Percentiles rank a stretch among this genome's conserved stretches.
Evolutionary conservation across 2,113 vertebrate genomes (phyloP).

Genomic region (Beaufortia kweichowensis): DNA sequence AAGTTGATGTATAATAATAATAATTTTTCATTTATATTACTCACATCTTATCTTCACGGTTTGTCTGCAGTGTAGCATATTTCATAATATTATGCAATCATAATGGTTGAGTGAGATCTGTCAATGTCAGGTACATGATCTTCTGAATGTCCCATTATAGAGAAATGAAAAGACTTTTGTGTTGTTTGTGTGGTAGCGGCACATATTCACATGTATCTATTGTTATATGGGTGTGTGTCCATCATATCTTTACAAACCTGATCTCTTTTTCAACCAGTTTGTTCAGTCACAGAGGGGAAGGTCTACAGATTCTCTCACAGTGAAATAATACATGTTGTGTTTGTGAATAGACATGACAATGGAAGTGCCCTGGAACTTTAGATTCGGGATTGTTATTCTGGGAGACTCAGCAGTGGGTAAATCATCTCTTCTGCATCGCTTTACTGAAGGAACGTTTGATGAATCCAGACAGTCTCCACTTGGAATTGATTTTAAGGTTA

Average conservation of each 20-base stretch:
- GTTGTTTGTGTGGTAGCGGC: background rate
- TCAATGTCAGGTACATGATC: background rate
- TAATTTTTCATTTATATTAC: too few relatives aligned
- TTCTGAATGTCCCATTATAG: background rate
- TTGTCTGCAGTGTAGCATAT: background rate
- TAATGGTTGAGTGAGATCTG: background rate
- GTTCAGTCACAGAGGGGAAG: slow-evolving; percentile 26
- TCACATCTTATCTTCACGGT: too few relatives aligned
- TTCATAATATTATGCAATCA: background rate
- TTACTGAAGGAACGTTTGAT: slow-evolving; percentile 51
- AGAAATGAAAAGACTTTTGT: background rate
- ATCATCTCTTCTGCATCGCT: slow-evolving; percentile 51
- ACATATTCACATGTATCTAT: background rate
- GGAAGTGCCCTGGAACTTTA: slow-evolving; percentile 46
- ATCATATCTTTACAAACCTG: background rate
- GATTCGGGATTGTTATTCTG: slow-evolving; percentile 53
- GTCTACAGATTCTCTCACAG: background rate
- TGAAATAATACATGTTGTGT: background rate
- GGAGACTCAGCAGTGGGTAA: slow-evolving; percentile 52
- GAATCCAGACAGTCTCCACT: slow-evolving; percentile 48
- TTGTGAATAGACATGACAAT: background rate
- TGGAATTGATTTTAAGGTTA: slow-evolving; percentile 56
- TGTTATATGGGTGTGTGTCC: background rate
- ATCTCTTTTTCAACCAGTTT: slow-evolving; percentile 44
- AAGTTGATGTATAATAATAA: too few relatives aligned